Evolutionary conservation across 2,113 vertebrate species (phyloP).

Genomic region (Gymnocephalus cernua): DNA sequence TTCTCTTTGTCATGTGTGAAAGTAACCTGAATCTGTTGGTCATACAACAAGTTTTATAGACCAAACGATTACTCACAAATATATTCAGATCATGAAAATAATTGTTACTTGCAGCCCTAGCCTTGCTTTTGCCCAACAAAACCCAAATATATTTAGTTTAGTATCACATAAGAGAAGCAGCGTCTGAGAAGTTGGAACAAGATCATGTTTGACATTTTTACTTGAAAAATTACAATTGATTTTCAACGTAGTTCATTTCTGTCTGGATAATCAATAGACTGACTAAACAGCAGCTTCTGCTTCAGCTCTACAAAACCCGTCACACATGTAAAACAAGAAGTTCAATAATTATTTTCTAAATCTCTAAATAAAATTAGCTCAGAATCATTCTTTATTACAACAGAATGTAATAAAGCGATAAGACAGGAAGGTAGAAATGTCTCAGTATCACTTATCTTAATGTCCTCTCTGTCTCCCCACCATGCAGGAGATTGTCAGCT

Average conservation of each 20-base stretch:
- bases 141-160: neutral
- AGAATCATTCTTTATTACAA: neutral
- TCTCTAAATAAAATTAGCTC: neutral
- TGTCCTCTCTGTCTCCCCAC: constrained; percentile 5
- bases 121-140: neutral
- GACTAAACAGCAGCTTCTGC: neutral
- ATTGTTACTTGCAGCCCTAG: neutral
- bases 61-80: neutral
- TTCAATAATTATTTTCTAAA: neutral
- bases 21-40: too few relatives aligned
- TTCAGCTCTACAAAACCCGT: neutral
- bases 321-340: neutral
- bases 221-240: too few relatives aligned
- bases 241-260: too few relatives aligned
- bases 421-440: neutral
- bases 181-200: too few relatives aligned
- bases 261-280: neutral
- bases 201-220: too few relatives aligned
- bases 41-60: neutral
- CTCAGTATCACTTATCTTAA: neutral
- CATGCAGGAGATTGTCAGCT: constrained; percentile 95
- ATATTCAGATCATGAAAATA: neutral
- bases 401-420: neutral
- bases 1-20: neutral
- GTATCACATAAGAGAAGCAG: neutral